Conservation (phyloP, 2,888 invertebrate genomes). For the Dasysyrphus tricinctus region DNA sequence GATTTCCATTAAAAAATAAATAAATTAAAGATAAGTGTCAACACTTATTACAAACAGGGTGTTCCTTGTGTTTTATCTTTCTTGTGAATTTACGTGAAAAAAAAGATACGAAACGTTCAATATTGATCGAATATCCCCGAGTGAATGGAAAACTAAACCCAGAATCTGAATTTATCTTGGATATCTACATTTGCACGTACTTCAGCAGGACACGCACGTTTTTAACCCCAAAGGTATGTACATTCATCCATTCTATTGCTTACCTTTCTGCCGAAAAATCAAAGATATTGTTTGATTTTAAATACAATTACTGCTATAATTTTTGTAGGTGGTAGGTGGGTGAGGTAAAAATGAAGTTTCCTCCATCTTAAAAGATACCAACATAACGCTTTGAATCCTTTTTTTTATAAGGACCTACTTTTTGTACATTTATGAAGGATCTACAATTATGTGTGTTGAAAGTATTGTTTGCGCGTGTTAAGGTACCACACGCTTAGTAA, state of each 20-base stretch:
- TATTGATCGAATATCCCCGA: conserved; percentile 26
- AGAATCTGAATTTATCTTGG: conserved; percentile 46
- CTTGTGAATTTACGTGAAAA: conserved; percentile 5
- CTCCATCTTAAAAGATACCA: too few relatives aligned
- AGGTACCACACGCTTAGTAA: not conserved
- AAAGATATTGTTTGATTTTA: conserved; percentile 22
- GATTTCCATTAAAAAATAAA: not conserved
- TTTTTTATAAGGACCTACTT: not conserved
- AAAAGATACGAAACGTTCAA: conserved; percentile 24
- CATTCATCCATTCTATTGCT: not conserved
- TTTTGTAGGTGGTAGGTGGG: not conserved
- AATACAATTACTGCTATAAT: conserved; percentile 50
- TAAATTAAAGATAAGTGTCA: conserved; percentile 17
- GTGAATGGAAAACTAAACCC: not conserved
- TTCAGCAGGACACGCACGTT: conserved; percentile 54
- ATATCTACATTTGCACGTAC: conserved; percentile 70
- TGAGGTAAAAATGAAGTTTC: too few relatives aligned
- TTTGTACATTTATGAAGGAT: not conserved
- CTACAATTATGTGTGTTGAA: not conserved
- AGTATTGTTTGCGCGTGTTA: not conserved
- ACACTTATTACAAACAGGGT: conserved; percentile 25
- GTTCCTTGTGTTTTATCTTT: not conserved
- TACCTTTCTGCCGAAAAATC: not conserved
- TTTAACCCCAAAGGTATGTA: conserved; percentile 56
- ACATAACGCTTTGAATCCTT: not conserved